Percentiles rank a stretch among this genome's conserved stretches.
phyloP scores from a whole-genome alignment of 2,113 vertebrate genomes.

The Neodon shergylaensis region DNA sequence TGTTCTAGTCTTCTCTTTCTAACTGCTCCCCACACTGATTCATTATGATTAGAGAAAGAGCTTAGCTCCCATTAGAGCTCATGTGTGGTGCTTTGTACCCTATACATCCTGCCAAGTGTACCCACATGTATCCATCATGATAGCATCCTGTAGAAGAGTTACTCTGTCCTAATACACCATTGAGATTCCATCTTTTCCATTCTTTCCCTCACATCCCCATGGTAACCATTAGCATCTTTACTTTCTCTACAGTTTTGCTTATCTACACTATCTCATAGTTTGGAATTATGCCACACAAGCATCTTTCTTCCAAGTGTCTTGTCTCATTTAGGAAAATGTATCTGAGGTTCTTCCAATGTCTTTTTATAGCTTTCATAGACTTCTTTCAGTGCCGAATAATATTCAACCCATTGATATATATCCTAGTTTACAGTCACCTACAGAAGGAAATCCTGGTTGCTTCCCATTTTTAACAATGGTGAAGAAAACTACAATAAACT shows the following conservation, averaged over 20 bases:
- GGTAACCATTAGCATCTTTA: neutral
- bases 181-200: neutral
- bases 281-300: neutral
- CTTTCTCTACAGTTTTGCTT: neutral
- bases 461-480: neutral
- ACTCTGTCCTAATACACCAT: neutral
- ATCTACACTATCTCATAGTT: neutral
- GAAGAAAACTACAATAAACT: neutral
- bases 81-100: neutral
- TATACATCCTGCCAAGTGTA: neutral
- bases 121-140: neutral
- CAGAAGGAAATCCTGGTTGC: neutral
- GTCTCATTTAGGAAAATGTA: neutral
- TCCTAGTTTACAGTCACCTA: neutral
- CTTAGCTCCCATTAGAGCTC: neutral
- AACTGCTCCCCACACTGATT: neutral
- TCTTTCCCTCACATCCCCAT: neutral
- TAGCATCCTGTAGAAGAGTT: neutral
- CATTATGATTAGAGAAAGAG: neutral
- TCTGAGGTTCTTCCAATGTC: neutral
- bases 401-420: neutral
- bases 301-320: neutral
- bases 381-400: neutral
- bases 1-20: neutral
- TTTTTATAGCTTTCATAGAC: neutral